Evolutionary conservation across 2,797 vertebrate genomes (phyloP).

Genomic region (Podarcis lilfordi): DNA sequence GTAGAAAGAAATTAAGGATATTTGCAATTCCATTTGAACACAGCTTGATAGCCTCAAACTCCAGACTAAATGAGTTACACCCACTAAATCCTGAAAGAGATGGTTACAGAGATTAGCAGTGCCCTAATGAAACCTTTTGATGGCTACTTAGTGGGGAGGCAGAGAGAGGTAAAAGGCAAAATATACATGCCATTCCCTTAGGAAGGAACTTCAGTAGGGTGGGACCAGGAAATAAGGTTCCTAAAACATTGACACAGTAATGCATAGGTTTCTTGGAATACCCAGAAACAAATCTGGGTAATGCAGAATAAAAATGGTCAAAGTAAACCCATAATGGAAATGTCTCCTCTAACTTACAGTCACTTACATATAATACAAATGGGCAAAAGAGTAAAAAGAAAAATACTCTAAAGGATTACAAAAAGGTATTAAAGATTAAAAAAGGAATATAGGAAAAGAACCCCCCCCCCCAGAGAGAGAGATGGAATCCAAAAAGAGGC

Average conservation of each 20-base stretch:
- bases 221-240: slow-evolving; percentile 26
- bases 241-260: not conserved
- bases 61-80: slow-evolving; percentile 22
- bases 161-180: slow-evolving; percentile 22
- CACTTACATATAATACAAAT: not conserved
- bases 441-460: too few relatives aligned
- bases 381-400: not conserved
- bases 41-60: slow-evolving; percentile 29
- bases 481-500: not conserved
- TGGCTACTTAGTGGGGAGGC: slow-evolving; percentile 21
- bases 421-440: too few relatives aligned
- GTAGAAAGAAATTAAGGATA: slow-evolving; percentile 19
- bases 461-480: too few relatives aligned
- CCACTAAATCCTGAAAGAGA: slow-evolving; percentile 38
- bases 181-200: slow-evolving; percentile 22
- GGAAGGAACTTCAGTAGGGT: slow-evolving; percentile 12
- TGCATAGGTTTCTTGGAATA: not conserved
- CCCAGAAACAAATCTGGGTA: not conserved
- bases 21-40: slow-evolving; percentile 26
- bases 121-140: slow-evolving; percentile 16
- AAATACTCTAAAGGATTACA: not conserved
- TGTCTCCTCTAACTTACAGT: not conserved
- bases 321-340: not conserved
- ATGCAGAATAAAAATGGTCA: not conserved
- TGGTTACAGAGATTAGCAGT: slow-evolving; percentile 10